These are phyloP conservation scores for Ahaetulla prasina DNA, from an alignment of 2,113 vertebrate genomes.

Conservation along the genomic window DNA sequence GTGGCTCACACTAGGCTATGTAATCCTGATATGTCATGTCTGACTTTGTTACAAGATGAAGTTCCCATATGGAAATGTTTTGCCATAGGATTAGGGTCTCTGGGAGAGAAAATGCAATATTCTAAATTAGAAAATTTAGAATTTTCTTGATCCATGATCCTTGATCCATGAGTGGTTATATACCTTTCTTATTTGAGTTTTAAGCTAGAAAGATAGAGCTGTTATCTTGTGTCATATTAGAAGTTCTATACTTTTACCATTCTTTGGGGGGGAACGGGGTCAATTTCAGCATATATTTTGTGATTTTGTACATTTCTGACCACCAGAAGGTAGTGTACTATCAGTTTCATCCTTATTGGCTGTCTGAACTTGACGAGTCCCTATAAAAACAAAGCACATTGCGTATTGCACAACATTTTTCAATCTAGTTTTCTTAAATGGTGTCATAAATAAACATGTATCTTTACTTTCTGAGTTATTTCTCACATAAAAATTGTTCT, in stretches of 20 bases:
- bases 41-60: not conserved
- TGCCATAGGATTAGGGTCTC: not conserved
- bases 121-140: not conserved
- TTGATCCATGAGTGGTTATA: not conserved
- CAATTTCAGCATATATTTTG: not conserved
- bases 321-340: not conserved
- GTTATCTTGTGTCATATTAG: not conserved
- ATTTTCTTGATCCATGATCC: not conserved
- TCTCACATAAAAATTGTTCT: not conserved
- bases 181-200: not conserved
- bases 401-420: not conserved
- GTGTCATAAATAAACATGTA: not conserved
- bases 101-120: not conserved
- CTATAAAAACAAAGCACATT: not conserved
- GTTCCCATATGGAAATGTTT: not conserved
- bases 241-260: not conserved
- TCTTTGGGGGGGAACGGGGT: not conserved
- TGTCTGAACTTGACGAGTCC: not conserved
- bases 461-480: not conserved
- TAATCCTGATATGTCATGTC: not conserved
- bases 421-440: not conserved
- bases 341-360: not conserved
- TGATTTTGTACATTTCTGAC: not conserved
- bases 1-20: not conserved
- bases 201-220: not conserved